phyloP scores from a whole-genome alignment of 2,797 vertebrate genomes.

The Mergus octosetaceus region DNA sequence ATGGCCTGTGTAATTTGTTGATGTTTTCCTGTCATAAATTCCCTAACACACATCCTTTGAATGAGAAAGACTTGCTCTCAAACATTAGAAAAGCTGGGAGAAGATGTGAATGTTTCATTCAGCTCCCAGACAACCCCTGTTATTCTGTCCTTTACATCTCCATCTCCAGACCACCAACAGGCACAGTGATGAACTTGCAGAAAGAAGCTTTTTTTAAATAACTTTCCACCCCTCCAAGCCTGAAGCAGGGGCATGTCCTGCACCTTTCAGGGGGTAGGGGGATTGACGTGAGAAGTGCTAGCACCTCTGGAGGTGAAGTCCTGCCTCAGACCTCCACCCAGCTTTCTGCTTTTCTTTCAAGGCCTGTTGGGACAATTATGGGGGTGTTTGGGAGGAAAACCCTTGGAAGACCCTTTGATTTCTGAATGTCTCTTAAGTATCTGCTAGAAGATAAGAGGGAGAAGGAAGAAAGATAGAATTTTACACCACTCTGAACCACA shows the following conservation, averaged over 20 bases:
- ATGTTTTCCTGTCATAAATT: not conserved
- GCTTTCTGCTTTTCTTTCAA: not conserved
- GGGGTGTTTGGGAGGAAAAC: not conserved
- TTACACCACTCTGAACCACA: not conserved
- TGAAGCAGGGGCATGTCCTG: not conserved
- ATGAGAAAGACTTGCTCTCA: not conserved
- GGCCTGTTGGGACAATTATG: not conserved
- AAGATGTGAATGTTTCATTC: not conserved
- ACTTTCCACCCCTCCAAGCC: not conserved
- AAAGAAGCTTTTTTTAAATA: not conserved
- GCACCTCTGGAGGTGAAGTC: not conserved
- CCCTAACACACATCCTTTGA: not conserved
- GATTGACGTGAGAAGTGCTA: no score
- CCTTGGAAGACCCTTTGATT: not conserved
- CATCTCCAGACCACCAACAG: not conserved
- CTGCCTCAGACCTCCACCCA: not conserved
- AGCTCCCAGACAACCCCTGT: not conserved
- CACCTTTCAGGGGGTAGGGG: no score
- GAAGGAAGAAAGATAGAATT: not conserved
- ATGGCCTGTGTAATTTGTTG: not conserved
- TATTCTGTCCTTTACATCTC: not conserved
- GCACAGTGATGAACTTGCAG: not conserved
- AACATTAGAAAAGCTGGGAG: not conserved
- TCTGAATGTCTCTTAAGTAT: not conserved
- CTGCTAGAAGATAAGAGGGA: not conserved